Percentiles rank a stretch among this genome's conserved stretches.
Evolutionary conservation across 1,140 invertebrate genomes (phyloP).

Genomic region (Carposina sasakii): DNA sequence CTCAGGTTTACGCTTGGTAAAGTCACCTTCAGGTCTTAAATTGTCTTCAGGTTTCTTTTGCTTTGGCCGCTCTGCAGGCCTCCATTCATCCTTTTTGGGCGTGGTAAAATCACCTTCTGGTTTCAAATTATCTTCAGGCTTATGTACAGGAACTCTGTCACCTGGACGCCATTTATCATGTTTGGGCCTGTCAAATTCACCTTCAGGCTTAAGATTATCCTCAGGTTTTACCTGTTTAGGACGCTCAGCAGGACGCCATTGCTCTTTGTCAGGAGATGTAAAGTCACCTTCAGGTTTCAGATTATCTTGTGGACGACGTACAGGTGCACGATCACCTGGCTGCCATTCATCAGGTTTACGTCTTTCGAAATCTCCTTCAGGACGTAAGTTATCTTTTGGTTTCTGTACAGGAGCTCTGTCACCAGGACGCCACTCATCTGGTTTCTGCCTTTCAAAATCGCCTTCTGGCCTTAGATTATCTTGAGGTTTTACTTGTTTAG

Average conservation of each 20-base stretch:
- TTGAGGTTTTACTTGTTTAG: constrained; percentile 66
- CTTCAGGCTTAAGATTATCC: constrained; percentile 75
- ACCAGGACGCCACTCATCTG: constrained; percentile 57
- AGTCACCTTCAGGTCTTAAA: constrained; percentile 74
- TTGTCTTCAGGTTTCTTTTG: constrained; percentile 74
- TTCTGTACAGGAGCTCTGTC: constrained; percentile 53
- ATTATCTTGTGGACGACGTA: constrained; percentile 74
- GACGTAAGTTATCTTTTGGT: constrained; percentile 42
- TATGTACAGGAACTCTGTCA: constrained; percentile 56
- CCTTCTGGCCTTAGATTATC: constrained; percentile 79
- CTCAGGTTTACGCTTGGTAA: constrained; percentile 57
- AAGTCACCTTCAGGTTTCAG: constrained; percentile 76
- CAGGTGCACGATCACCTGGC: constrained; percentile 73
- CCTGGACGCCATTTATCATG: constrained; percentile 62
- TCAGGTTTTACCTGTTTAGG: constrained; percentile 69
- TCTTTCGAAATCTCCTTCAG: constrained; percentile 66
- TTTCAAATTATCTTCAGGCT: constrained; percentile 70
- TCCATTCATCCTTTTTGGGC: constrained; percentile 57
- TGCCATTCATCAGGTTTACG: constrained; percentile 68
- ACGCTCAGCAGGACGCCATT: constrained; percentile 73
- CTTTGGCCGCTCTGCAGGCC: constrained; percentile 71
- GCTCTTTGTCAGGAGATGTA: constrained; percentile 60
- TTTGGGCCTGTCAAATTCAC: constrained; percentile 67
- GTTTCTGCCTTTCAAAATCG: constrained; percentile 73
- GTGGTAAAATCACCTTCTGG: constrained; percentile 75